A percentile compares a stretch with the other conserved stretches of the same genome.
Conservation (phyloP, 2,888 invertebrate species). For the Drosophila differens region DNA sequence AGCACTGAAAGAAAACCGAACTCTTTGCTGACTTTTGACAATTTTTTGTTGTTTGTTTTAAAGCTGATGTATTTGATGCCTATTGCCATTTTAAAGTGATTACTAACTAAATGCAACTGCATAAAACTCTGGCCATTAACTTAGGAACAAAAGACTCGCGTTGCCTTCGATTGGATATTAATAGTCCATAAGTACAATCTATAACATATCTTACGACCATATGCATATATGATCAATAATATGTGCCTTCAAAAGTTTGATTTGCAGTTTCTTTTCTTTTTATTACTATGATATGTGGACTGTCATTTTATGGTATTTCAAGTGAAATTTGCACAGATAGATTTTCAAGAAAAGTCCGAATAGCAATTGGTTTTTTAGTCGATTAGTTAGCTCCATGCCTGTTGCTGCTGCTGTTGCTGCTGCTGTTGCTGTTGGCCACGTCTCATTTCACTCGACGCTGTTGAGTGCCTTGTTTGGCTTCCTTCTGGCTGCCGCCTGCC, state of each 20-base stretch:
- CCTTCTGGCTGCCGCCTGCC: conserved; percentile 30
- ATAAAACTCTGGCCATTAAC: neutral
- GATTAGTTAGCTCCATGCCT: conserved; percentile 21
- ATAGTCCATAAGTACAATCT: too few relatives aligned
- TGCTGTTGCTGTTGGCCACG: conserved; percentile 30
- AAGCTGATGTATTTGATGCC: neutral
- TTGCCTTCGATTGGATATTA: neutral
- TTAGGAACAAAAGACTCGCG: neutral
- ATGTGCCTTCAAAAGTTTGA: neutral
- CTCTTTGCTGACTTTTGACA: neutral
- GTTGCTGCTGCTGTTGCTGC: neutral
- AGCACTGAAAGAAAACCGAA: neutral
- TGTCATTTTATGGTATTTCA: neutral
- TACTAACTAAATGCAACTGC: neutral
- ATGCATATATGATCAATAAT: neutral
- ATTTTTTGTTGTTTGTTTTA: neutral
- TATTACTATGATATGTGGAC: neutral
- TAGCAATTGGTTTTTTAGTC: conserved; percentile 31
- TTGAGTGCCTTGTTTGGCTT: conserved; percentile 65
- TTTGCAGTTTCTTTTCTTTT: neutral
- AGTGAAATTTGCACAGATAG: conserved; percentile 1
- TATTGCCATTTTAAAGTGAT: neutral
- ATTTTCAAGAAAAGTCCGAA: conserved; percentile 8
- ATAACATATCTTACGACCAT: neutral
- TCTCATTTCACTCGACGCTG: conserved; percentile 59